These are phyloP conservation scores for Hiodon tergisus DNA, from an alignment of 2,113 vertebrate genomes.

Conservation along the genomic window DNA sequence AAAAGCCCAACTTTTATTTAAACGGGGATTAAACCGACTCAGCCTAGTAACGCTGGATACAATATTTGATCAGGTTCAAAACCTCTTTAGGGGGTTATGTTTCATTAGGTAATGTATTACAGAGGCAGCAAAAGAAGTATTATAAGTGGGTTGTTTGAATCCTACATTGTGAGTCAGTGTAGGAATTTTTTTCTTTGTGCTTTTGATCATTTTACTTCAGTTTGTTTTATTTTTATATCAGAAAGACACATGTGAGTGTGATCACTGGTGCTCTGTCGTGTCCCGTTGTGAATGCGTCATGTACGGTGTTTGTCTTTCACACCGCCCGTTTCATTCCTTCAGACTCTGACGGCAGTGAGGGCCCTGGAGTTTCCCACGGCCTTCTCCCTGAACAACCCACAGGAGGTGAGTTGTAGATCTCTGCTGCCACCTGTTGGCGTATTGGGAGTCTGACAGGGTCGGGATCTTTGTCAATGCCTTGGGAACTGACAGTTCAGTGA, in stretches of 20 bases:
- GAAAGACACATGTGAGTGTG: no score
- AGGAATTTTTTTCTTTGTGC: no score
- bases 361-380: slow-evolving; percentile 75
- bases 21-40: no score
- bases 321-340: slow-evolving; percentile 29
- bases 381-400: slow-evolving; percentile 80
- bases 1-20: no score
- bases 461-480: not conserved
- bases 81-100: no score
- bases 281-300: slow-evolving; percentile 18
- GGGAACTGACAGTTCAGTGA: slow-evolving; percentile 1
- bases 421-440: slow-evolving; percentile 40
- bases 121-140: no score
- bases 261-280: not conserved
- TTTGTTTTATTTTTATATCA: no score
- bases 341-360: slow-evolving; percentile 89
- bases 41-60: no score
- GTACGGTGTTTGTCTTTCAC: slow-evolving; percentile 2
- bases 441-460: not conserved
- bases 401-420: slow-evolving; percentile 71
- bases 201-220: no score
- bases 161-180: not conserved
- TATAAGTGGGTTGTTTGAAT: no score
- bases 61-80: no score
- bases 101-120: no score